Conservation (phyloP, 2,888 invertebrate genomes). For the Arge pagana region DNA sequence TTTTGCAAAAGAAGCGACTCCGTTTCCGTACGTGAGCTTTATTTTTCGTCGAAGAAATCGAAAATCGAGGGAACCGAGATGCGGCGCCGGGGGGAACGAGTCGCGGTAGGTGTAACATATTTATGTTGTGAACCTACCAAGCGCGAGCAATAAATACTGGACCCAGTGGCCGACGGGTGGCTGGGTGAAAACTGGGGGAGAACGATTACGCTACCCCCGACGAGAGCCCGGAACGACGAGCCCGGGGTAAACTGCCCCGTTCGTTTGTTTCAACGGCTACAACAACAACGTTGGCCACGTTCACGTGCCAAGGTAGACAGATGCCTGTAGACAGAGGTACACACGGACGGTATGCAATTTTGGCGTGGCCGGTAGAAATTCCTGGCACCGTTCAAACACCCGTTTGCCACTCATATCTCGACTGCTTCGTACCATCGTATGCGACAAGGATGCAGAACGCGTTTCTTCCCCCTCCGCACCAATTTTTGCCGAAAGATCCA, state of each 20-base stretch:
- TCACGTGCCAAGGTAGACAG: conserved; percentile 13
- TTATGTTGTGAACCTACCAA: conserved; percentile 57
- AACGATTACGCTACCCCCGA: conserved; percentile 17
- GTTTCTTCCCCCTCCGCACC: too few species aligned
- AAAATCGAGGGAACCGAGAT: not conserved
- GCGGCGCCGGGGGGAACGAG: not conserved
- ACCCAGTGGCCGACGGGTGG: conserved; percentile 31
- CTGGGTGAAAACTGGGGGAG: conserved; percentile 21
- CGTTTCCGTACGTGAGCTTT: too few species aligned
- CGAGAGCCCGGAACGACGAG: not conserved
- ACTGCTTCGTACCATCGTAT: too few species aligned
- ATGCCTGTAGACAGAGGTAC: not conserved
- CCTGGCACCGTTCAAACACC: too few species aligned
- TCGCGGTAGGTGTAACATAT: conserved; percentile 53
- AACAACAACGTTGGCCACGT: not conserved
- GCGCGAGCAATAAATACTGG: conserved; percentile 55
- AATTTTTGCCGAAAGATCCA: too few species aligned
- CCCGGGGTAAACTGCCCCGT: conserved; percentile 13
- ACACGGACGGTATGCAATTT: not conserved
- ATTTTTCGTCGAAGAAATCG: too few species aligned
- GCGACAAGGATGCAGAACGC: too few species aligned
- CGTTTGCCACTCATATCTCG: too few species aligned
- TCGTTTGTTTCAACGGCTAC: not conserved
- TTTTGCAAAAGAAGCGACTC: not conserved
- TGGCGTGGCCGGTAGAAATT: not conserved